These are phyloP conservation scores for Drosophila anomelani DNA, from an alignment of 2,888 invertebrate species.

Conservation along the genomic window DNA sequence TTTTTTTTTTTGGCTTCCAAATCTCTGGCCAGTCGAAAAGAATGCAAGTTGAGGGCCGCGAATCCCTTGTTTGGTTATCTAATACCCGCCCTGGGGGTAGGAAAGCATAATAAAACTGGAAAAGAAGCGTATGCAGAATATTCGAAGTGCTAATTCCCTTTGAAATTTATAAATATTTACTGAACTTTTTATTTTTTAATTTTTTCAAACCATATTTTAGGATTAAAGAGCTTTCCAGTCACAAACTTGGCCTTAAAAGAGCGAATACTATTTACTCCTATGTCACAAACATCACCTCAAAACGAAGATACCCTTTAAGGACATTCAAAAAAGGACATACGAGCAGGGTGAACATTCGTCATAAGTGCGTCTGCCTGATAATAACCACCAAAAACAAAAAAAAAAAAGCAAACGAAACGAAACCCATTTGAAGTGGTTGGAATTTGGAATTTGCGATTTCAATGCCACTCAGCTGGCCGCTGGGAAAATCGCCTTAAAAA, in stretches of 20 bases:
- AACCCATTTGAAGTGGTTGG: slow-evolving; percentile 73
- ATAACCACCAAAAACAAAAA: slow-evolving; percentile 33
- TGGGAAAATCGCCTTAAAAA: slow-evolving; percentile 81
- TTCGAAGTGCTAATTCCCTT: not conserved
- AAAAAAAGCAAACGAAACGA: not conserved
- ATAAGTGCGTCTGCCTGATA: slow-evolving; percentile 76
- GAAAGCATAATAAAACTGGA: slow-evolving; percentile 21
- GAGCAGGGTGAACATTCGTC: slow-evolving; percentile 56
- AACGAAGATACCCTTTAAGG: not conserved
- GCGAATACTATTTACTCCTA: too few relatives aligned
- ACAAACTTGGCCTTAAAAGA: too few relatives aligned
- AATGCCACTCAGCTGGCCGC: slow-evolving; percentile 78
- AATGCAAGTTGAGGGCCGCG: slow-evolving; percentile 23
- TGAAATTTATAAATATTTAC: not conserved
- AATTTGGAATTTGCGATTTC: slow-evolving; percentile 76
- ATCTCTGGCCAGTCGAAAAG: slow-evolving; percentile 22
- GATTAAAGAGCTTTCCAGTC: too few relatives aligned
- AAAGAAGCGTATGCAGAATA: not conserved
- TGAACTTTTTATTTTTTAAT: too few relatives aligned
- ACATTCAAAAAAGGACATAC: not conserved
- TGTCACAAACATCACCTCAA: not conserved
- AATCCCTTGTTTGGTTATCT: slow-evolving; percentile 72
- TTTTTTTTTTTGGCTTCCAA: not conserved
- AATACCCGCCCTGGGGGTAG: slow-evolving; percentile 55
- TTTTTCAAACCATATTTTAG: too few relatives aligned